Percentiles rank a stretch among this genome's conserved stretches.
phyloP scores from a whole-genome alignment of 2,888 invertebrate species.

The Bombyx huttoni region DNA sequence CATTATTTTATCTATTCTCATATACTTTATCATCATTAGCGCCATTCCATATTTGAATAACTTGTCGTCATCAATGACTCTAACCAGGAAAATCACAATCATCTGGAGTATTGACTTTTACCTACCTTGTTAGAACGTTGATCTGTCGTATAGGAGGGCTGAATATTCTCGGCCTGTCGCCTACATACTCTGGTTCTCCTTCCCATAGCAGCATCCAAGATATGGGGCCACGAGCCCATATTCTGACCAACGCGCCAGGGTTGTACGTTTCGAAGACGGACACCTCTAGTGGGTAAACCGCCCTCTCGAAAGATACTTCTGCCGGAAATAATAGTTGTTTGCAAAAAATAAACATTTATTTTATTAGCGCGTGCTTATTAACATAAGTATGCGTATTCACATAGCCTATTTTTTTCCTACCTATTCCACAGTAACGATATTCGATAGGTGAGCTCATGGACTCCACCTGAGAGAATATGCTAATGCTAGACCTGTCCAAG shows the following conservation, averaged over 20 bases:
- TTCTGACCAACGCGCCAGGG: slow-evolving; percentile 85
- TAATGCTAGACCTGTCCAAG: no score
- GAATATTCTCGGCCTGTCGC: slow-evolving; percentile 80
- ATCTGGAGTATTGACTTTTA: neutral
- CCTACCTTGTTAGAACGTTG: slow-evolving; percentile 44
- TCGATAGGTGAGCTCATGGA: no score
- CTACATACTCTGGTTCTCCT: slow-evolving; percentile 75
- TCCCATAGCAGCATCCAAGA: slow-evolving; percentile 86
- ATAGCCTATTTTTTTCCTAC: no score
- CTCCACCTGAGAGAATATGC: no score
- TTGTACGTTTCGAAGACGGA: slow-evolving; percentile 89
- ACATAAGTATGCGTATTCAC: no score
- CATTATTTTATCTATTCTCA: no score
- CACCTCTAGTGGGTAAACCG: slow-evolving; percentile 79
- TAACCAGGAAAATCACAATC: neutral
- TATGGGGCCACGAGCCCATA: slow-evolving; percentile 76
- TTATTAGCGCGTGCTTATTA: neutral
- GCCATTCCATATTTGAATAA: no score
- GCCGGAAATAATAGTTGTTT: slow-evolving; percentile 30
- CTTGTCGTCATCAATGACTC: no score
- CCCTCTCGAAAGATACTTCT: slow-evolving; percentile 78
- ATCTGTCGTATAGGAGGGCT: slow-evolving; percentile 78
- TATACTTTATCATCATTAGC: no score
- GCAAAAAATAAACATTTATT: slow-evolving; percentile 9
- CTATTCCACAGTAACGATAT: no score